These are phyloP conservation scores for Mirza zaza DNA, from an alignment of 2,113 vertebrate genomes.

Conservation along the genomic window DNA sequence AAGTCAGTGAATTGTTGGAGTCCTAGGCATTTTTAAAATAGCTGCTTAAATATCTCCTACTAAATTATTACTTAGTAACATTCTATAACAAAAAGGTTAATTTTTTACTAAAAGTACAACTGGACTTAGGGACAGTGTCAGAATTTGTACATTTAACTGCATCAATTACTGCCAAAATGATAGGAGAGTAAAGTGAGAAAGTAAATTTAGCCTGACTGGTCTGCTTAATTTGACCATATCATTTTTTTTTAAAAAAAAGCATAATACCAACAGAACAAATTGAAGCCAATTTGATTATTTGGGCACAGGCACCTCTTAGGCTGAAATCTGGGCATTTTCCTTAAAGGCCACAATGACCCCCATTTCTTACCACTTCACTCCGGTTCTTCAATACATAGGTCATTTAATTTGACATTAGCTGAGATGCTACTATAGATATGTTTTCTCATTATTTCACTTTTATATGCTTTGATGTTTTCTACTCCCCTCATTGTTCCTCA, in stretches of 20 bases:
- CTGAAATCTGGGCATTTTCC: neutral
- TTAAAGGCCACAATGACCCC: neutral
- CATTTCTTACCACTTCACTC: neutral
- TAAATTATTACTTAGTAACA: neutral
- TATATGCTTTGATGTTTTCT: neutral
- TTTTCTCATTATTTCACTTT: neutral
- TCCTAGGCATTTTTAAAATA: neutral
- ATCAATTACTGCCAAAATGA: neutral
- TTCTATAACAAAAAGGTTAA: neutral
- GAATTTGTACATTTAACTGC: neutral
- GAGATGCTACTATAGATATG: neutral
- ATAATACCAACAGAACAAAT: neutral
- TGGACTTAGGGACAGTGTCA: neutral
- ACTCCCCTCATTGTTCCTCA: neutral
- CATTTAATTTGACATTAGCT: neutral
- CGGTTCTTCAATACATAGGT: neutral
- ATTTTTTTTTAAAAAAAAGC: neutral
- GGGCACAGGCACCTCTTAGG: neutral
- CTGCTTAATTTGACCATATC: neutral
- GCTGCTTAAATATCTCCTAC: neutral
- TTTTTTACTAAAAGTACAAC: neutral
- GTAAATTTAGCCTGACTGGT: neutral
- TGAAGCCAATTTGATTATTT: neutral
- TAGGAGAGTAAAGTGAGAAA: neutral
- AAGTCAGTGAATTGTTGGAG: neutral